phyloP scores from a whole-genome alignment of 2,113 vertebrate genomes.

The Circaetus cinerascens region DNA sequence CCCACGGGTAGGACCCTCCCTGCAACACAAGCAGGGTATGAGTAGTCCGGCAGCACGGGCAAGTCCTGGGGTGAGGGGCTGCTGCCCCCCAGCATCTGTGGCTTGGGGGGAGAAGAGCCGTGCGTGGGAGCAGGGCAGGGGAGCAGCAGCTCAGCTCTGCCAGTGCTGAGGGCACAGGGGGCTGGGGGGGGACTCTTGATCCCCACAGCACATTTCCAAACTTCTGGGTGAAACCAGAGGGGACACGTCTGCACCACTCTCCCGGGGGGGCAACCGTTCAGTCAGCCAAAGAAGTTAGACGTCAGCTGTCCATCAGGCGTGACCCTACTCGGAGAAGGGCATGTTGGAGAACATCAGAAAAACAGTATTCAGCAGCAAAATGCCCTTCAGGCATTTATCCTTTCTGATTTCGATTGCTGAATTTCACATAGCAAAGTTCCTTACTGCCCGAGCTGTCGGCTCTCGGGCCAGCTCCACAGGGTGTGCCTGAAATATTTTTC shows the following conservation, averaged over 20 bases:
- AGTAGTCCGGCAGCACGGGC: neutral
- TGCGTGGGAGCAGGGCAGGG: fast-evolving
- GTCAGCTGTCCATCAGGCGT: neutral
- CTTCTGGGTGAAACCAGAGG: neutral
- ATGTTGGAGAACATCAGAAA: neutral
- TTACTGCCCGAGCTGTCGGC: neutral
- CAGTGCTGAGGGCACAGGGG: fast-evolving
- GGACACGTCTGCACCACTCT: neutral
- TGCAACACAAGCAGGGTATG: neutral
- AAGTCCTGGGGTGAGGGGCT: neutral
- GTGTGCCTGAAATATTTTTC: neutral
- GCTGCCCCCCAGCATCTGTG: neutral
- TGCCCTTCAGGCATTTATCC: neutral
- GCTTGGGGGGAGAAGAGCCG: fast-evolving
- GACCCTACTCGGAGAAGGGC: neutral
- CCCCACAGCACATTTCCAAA: neutral
- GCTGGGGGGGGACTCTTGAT: neutral
- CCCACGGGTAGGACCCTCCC: fast-evolving
- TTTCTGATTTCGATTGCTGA: neutral
- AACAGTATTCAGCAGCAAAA: neutral
- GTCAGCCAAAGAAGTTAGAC: neutral
- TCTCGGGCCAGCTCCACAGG: neutral
- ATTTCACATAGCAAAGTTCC: neutral
- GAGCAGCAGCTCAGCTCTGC: neutral
- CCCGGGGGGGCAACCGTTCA: fast-evolving